A percentile compares a stretch with the other conserved stretches of the same genome.
These are phyloP conservation scores for Notamacropus eugenii DNA, from an alignment of 2,797 vertebrate species.

Conservation along the genomic window DNA sequence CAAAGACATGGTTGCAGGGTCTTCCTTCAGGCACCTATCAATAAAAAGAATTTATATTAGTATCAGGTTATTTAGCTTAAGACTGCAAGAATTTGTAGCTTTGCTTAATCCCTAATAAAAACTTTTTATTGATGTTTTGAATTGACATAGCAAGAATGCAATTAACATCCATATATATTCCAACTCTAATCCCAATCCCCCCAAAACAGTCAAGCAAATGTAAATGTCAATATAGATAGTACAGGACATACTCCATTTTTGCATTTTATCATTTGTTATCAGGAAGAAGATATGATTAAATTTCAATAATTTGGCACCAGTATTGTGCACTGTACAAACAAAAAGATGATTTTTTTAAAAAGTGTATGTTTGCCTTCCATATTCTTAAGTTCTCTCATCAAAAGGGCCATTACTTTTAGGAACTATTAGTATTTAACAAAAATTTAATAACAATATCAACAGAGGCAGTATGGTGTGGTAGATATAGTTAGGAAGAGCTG, in stretches of 20 bases:
- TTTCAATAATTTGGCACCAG: background rate
- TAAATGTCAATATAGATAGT: background rate
- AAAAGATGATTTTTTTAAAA: background rate
- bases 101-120: background rate
- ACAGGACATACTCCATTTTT: background rate
- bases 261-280: background rate
- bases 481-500: background rate
- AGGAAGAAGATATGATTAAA: background rate
- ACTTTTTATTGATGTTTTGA: background rate
- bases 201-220: background rate
- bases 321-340: background rate
- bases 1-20: slow-evolving; percentile 98
- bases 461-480: background rate
- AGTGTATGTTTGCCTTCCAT: background rate
- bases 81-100: background rate
- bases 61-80: background rate
- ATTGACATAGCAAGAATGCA: background rate
- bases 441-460: slow-evolving; percentile 25
- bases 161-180: background rate
- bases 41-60: slow-evolving; percentile 10
- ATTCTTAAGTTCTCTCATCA: slow-evolving; percentile 23
- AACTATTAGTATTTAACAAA: background rate
- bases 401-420: slow-evolving; percentile 7
- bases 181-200: background rate
- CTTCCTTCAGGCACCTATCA: slow-evolving; percentile 98